phyloP scores from a whole-genome alignment of 2,888 invertebrate species.

The Parasteatoda lunata region DNA sequence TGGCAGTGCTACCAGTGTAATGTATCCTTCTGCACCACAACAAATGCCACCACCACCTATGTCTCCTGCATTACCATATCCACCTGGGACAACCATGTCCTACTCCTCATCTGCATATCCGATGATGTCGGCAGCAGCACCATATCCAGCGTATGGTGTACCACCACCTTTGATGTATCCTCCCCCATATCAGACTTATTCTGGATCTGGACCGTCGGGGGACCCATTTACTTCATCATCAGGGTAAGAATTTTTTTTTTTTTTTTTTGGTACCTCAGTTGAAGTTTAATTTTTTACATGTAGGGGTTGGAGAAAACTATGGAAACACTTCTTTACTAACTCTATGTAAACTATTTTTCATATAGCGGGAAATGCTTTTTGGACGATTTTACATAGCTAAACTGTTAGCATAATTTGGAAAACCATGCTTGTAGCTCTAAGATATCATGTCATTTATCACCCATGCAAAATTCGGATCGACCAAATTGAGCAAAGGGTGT shows the following conservation, averaged over 20 bases:
- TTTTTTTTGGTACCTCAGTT: no score
- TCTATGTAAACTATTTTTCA: no score
- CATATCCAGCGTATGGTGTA: conserved; percentile 27
- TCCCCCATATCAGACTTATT: conserved; percentile 56
- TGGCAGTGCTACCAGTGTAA: conserved; percentile 4
- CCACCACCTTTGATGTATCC: conserved; percentile 49
- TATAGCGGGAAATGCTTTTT: no score
- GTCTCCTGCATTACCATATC: conserved; percentile 1
- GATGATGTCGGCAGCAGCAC: conserved; percentile 42
- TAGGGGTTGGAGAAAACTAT: no score
- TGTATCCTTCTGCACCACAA: conserved; percentile 26
- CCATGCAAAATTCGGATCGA: no score
- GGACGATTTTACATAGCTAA: no score
- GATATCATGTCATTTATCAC: no score
- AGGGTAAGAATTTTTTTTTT: conserved; percentile 29
- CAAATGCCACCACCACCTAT: conserved; percentile 34
- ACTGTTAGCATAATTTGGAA: no score
- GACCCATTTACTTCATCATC: conserved; percentile 50
- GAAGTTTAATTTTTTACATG: no score
- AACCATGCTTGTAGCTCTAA: no score
- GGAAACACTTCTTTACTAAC: no score
- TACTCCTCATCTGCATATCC: conserved; percentile 16
- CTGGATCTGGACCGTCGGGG: conserved; percentile 53
- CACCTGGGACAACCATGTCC: neutral
- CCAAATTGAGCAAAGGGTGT: no score